Conservation (phyloP, 2,888 invertebrate genomes). For the Melinaea menophilus region DNA sequence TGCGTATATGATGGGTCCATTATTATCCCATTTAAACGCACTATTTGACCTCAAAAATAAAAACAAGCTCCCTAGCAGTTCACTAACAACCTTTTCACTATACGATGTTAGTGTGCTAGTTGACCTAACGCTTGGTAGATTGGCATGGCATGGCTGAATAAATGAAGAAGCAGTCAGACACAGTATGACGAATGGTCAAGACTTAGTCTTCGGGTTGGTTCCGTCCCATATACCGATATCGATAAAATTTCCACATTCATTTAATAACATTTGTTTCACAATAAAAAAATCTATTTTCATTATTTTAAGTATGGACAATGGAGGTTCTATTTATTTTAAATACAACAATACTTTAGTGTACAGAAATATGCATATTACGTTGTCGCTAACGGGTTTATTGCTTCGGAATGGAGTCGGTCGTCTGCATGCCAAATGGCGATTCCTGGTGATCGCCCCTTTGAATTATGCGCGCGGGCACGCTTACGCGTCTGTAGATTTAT, state of each 20-base stretch:
- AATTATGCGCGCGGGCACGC: constrained; percentile 73
- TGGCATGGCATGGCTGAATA: constrained; percentile 67
- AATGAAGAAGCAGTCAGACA: constrained; percentile 42
- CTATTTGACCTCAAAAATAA: no score
- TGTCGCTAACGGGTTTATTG: constrained; percentile 71
- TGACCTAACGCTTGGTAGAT: constrained; percentile 20
- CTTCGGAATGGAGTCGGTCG: constrained; percentile 64
- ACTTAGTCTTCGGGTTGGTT: constrained; percentile 35
- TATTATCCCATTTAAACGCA: no score
- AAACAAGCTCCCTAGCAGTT: no score
- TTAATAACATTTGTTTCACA: not conserved
- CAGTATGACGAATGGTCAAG: constrained; percentile 21
- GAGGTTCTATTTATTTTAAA: constrained; percentile 18
- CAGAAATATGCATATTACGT: constrained; percentile 63
- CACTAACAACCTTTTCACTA: no score
- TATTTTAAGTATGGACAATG: not conserved
- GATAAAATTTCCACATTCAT: not conserved
- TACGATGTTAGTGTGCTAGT: no score
- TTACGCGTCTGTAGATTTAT: constrained; percentile 70
- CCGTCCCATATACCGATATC: not conserved
- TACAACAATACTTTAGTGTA: no score
- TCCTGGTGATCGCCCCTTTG: constrained; percentile 74
- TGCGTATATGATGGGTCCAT: no score
- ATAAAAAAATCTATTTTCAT: no score
- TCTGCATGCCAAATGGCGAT: constrained; percentile 73